Evolutionary conservation across 2,888 invertebrate genomes (phyloP), one percentile per base, ranked within the genome.

Genomic region (Amphipyra tragopoginis): DNA sequence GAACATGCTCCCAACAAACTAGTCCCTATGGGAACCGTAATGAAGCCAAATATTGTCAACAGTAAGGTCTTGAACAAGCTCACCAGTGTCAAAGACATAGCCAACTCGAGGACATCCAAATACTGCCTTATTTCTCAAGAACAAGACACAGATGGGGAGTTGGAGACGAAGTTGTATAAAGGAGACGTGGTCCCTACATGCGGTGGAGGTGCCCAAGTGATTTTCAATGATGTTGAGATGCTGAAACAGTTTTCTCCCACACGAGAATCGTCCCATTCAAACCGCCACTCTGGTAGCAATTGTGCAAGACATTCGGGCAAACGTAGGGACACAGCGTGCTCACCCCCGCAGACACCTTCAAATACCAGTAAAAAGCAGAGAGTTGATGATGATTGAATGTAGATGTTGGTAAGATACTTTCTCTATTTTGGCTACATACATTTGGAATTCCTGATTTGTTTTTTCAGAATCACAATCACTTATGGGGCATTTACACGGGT

Each of bases 111-210:
- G 84, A 96, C 96, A 77, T 97, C 97, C 0, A 98, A 98, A 84
- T 99, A 99, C 88, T 98, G 99, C 73, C 95, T 99, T 0, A 97
- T 98, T 14, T 97, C 98, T 0, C 99, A 99, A 90, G 98, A 98
- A 80, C 97, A 98, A 15, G 99, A 99, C 86, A 97, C 97, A 0
- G 98, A 97, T 78, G 99, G 99, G 0, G 98, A 98, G 84, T 93
- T 99, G 2, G 98, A 98, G 89, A 99, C 99, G 0, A 98, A 98
- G 81, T 87, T 99, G 13, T 98, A 98, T 86, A 99, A 99, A 96
- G 99, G 97, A 11, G 98, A 99, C 87, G 97, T 99, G 3, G 96
- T 99, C 2, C 98, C 98, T 0, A 99, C 99, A 0, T 97, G 97
- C 60, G 98, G 98, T 1, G 99, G 99, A 0, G 99, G 99, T 0